A percentile compares a stretch with the other conserved stretches of the same genome.
Evolutionary conservation across 2,797 vertebrate genomes (phyloP).

Genomic region (Halcyon smyrnensis): DNA sequence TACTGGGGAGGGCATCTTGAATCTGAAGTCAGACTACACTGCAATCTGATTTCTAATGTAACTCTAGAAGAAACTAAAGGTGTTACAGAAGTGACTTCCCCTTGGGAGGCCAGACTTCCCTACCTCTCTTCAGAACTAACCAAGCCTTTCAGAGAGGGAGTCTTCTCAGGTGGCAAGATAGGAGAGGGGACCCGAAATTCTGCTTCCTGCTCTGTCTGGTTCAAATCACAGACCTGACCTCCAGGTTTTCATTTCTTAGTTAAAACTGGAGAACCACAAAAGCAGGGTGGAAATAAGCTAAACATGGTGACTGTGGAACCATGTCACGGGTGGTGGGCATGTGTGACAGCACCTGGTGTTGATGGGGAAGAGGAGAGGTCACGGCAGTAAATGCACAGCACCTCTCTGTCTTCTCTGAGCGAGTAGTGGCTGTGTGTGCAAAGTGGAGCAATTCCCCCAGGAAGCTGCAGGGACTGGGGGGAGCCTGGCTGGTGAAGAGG

Average conservation of each 20-base stretch:
- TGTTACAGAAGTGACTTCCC: neutral
- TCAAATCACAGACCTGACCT: neutral
- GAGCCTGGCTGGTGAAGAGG: neutral
- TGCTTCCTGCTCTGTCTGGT: neutral
- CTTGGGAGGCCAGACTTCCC: neutral
- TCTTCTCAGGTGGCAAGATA: neutral
- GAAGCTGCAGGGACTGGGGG: neutral
- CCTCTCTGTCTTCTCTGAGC: neutral
- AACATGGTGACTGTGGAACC: neutral
- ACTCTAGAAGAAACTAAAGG: neutral
- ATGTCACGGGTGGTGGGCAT: fast-evolving
- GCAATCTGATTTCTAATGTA: neutral
- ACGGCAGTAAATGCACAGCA: neutral
- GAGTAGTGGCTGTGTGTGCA: neutral
- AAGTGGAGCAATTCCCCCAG: neutral
- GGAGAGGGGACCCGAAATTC: neutral
- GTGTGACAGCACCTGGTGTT: neutral
- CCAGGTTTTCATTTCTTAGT: neutral
- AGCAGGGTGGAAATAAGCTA: neutral
- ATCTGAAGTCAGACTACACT: neutral
- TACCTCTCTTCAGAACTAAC: neutral
- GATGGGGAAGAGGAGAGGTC: neutral
- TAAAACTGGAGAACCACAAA: neutral
- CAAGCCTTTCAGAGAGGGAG: neutral
- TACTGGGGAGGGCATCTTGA: neutral